Conservation (phyloP, 2,113 vertebrate species). For the Mola mola region DNA sequence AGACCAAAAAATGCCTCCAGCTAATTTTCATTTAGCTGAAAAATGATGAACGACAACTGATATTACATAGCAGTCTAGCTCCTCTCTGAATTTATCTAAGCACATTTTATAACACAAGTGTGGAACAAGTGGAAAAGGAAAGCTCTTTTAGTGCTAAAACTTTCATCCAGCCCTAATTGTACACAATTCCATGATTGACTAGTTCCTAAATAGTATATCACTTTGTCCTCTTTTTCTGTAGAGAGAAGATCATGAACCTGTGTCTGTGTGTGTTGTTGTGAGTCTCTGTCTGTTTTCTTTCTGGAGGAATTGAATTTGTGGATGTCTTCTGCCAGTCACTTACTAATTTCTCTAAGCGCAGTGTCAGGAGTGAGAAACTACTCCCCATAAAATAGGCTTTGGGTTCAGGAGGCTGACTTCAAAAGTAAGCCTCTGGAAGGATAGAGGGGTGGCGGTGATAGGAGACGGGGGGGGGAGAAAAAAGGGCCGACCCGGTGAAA, state of each 20-base stretch:
- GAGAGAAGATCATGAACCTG: constrained; percentile 21
- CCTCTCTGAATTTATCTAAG: too few species aligned
- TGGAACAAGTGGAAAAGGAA: too few species aligned
- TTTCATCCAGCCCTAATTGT: too few species aligned
- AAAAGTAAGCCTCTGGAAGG: constrained; percentile 48
- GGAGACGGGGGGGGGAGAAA: constrained; percentile 2
- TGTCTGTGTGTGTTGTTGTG: constrained; percentile 35
- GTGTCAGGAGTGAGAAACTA: constrained; percentile 63
- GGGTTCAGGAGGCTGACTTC: constrained; percentile 56
- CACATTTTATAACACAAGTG: too few species aligned
- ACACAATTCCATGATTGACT: constrained; percentile 31
- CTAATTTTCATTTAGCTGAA: too few species aligned
- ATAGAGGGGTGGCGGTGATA: constrained; percentile 38
- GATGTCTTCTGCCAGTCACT: constrained; percentile 67
- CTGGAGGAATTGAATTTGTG: constrained; percentile 71
- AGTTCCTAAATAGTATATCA: constrained; percentile 37
- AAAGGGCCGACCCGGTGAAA: constrained; percentile 24
- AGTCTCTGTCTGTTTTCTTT: constrained; percentile 32
- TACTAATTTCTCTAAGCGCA: constrained; percentile 72
- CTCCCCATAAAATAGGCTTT: constrained; percentile 73
- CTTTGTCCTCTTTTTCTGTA: constrained; percentile 22
- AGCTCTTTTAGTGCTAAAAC: too few species aligned
- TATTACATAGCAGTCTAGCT: too few species aligned
- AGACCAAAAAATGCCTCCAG: too few species aligned
- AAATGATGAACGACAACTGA: too few species aligned